phyloP scores from a whole-genome alignment of 2,797 vertebrate genomes.

The Chelon auratus region DNA sequence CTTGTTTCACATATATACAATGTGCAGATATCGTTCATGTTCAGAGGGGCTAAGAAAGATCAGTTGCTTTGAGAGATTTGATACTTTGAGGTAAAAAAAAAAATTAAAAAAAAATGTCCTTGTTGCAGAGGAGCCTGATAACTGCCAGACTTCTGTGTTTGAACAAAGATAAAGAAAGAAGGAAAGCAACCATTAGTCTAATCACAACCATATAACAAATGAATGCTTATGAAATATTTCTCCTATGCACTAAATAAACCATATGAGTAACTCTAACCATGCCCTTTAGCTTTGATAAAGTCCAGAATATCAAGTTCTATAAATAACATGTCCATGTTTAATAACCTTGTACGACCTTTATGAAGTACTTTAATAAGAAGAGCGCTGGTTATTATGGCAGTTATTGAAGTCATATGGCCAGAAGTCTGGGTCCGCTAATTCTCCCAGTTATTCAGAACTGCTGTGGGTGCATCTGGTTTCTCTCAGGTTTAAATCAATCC shows the following conservation, averaged over 20 bases:
- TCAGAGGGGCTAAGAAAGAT: neutral
- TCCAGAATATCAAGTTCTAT: constrained; percentile 34
- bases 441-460: constrained; percentile 64
- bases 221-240: constrained; percentile 2
- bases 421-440: constrained; percentile 54
- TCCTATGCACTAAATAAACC: constrained; percentile 4
- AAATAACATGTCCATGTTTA: constrained; percentile 55
- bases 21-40: too few relatives aligned
- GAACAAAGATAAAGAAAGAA: neutral
- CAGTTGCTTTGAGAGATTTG: neutral
- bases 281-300: constrained; percentile 40
- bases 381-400: constrained; percentile 59
- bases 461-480: constrained; percentile 77
- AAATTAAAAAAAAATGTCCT: neutral
- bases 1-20: neutral
- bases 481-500: constrained; percentile 70
- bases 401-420: constrained; percentile 68
- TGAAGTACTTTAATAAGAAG: constrained; percentile 59
- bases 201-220: neutral
- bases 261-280: constrained; percentile 16
- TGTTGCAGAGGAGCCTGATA: neutral
- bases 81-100: neutral
- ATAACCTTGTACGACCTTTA: constrained; percentile 61
- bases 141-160: neutral
- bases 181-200: neutral